phyloP scores from a whole-genome alignment of 2,113 vertebrate genomes.

The Xyrauchen texanus region DNA sequence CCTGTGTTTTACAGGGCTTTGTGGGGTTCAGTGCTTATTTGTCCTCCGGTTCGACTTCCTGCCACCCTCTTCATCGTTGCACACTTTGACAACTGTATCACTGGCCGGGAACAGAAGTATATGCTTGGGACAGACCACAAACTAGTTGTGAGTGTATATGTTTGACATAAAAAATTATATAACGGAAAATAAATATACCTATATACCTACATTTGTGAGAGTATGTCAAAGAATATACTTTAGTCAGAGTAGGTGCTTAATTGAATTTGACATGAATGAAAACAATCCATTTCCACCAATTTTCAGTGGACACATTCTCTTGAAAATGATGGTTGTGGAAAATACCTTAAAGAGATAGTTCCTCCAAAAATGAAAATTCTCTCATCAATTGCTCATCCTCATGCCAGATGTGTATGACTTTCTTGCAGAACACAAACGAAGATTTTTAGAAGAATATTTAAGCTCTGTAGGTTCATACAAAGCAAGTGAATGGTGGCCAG shows the following conservation, averaged over 20 bases:
- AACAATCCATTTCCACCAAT: too few species aligned
- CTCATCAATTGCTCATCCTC: too few species aligned
- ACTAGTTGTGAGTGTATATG: conserved; percentile 79
- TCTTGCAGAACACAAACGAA: too few species aligned
- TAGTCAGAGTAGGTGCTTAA: not conserved
- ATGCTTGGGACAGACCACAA: conserved; percentile 85
- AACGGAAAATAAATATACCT: not conserved
- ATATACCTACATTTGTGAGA: too few species aligned
- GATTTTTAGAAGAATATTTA: too few species aligned
- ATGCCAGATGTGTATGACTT: too few species aligned
- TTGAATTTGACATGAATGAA: not conserved
- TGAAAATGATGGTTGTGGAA: too few species aligned
- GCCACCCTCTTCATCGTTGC: conserved; percentile 89
- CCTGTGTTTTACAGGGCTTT: conserved; percentile 87
- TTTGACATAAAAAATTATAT: not conserved
- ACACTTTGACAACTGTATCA: conserved; percentile 81
- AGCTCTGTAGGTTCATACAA: too few species aligned
- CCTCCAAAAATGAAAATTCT: too few species aligned
- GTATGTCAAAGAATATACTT: not conserved
- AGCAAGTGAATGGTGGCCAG: too few species aligned
- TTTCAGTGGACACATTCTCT: too few species aligned
- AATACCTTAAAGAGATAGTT: too few species aligned
- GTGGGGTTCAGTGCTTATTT: conserved; percentile 88
- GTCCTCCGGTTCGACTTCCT: conserved; percentile 83
- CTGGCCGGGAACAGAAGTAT: conserved; percentile 79